Conservation (phyloP, 2,888 invertebrate genomes). For the Apamea sordens region DNA sequence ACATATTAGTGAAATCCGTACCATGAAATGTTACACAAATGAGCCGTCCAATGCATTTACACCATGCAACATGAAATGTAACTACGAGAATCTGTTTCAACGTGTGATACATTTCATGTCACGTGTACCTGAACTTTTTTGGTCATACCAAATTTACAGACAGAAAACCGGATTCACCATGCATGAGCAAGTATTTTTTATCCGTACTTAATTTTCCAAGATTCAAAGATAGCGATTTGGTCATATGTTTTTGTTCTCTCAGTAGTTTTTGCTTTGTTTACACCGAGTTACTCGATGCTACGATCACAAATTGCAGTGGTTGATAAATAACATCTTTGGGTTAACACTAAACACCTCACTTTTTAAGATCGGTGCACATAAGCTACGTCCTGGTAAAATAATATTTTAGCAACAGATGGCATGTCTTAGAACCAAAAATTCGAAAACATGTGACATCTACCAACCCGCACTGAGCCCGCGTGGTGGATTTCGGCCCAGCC, state of each 20-base stretch:
- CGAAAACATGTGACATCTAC: not conserved
- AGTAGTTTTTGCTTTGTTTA: constrained; percentile 29
- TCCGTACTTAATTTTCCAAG: not conserved
- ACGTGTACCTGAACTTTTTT: not conserved
- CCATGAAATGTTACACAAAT: not conserved
- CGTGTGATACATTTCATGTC: not conserved
- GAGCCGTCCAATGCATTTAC: not conserved
- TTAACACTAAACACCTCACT: constrained; percentile 3
- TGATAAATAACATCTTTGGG: constrained; percentile 22
- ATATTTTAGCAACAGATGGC: not conserved
- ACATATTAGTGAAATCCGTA: not conserved
- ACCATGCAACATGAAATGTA: not conserved
- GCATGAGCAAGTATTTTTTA: constrained; percentile 6
- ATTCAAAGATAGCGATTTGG: constrained; percentile 10
- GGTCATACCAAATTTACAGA: not conserved
- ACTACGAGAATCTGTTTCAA: not conserved
- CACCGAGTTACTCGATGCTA: not conserved
- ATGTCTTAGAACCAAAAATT: not conserved
- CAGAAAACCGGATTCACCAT: not conserved
- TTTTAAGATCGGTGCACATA: constrained; percentile 8
- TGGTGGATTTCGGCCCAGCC: not conserved
- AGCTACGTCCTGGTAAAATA: not conserved
- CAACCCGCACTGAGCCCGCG: not conserved
- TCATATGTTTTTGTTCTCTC: constrained; percentile 14
- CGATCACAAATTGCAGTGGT: constrained; percentile 27